A percentile compares a stretch with the other conserved stretches of the same genome.
Conservation (phyloP, 2,113 vertebrate genomes). For the Poicephalus meyeri region DNA sequence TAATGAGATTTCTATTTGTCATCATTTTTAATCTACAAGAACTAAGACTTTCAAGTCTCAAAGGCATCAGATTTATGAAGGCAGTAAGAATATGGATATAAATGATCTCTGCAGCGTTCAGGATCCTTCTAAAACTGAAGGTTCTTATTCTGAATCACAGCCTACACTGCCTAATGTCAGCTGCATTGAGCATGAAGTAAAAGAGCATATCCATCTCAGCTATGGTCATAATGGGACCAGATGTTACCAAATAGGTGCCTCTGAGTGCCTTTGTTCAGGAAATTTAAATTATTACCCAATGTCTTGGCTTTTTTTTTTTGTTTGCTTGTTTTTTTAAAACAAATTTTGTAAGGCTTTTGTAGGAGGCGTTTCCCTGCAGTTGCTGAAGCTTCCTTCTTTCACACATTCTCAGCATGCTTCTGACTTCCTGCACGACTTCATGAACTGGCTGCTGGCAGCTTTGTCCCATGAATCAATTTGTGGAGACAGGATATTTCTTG, state of each 20-base stretch:
- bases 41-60: not conserved
- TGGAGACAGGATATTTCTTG: not conserved
- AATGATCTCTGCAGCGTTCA: not conserved
- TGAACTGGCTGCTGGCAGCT: not conserved
- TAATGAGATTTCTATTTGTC: not conserved
- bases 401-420: not conserved
- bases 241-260: not conserved
- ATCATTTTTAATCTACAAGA: not conserved
- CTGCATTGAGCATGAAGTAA: not conserved
- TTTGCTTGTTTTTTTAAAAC: not conserved
- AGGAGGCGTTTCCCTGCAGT: not conserved
- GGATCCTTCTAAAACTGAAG: not conserved
- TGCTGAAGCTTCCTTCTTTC: not conserved
- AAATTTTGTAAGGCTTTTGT: not conserved
- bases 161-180: not conserved
- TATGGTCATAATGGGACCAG: not conserved
- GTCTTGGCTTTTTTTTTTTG: not conserved
- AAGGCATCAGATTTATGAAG: not conserved
- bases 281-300: not conserved
- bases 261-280: not conserved
- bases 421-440: not conserved
- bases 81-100: not conserved
- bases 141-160: not conserved
- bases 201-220: not conserved
- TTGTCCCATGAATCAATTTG: not conserved